Evolutionary conservation across 2,888 invertebrate genomes (phyloP).

Genomic region (Dichetophora obliterata): DNA sequence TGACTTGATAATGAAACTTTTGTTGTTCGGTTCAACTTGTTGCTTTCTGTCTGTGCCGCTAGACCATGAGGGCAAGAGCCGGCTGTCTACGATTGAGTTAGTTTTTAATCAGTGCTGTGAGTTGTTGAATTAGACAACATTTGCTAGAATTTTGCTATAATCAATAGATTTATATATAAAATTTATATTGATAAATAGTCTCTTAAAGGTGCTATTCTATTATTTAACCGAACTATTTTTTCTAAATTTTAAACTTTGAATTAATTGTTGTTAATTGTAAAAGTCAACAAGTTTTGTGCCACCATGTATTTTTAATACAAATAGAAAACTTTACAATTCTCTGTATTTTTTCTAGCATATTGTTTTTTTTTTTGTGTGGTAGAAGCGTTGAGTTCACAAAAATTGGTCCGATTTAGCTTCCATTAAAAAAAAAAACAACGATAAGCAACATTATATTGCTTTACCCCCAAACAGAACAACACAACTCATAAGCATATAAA

Average conservation of each 20-base stretch:
- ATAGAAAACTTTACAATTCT: neutral
- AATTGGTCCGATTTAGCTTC: neutral
- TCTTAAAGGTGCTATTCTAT: too few species aligned
- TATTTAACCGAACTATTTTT: too few species aligned
- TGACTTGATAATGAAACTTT: neutral
- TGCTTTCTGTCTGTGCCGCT: neutral
- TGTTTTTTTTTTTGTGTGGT: neutral
- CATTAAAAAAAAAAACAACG: too few species aligned
- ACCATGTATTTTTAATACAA: too few species aligned
- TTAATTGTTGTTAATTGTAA: too few species aligned
- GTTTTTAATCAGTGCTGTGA: constrained; percentile 20
- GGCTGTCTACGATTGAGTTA: neutral
- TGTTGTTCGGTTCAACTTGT: constrained; percentile 24
- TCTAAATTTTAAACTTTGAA: too few species aligned
- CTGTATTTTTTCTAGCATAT: neutral
- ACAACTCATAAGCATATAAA: neutral
- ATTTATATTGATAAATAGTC: too few species aligned
- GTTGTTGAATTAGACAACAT: constrained; percentile 14
- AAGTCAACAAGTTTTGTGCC: too few species aligned
- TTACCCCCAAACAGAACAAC: neutral
- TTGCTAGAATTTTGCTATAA: neutral
- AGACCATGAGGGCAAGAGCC: neutral
- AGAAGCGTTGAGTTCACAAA: neutral
- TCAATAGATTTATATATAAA: neutral
- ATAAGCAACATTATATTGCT: neutral